A percentile compares a stretch with the other conserved stretches of the same genome.
These are phyloP conservation scores for Alligator sinensis DNA, from an alignment of 2,113 vertebrate genomes.

Conservation along the genomic window DNA sequence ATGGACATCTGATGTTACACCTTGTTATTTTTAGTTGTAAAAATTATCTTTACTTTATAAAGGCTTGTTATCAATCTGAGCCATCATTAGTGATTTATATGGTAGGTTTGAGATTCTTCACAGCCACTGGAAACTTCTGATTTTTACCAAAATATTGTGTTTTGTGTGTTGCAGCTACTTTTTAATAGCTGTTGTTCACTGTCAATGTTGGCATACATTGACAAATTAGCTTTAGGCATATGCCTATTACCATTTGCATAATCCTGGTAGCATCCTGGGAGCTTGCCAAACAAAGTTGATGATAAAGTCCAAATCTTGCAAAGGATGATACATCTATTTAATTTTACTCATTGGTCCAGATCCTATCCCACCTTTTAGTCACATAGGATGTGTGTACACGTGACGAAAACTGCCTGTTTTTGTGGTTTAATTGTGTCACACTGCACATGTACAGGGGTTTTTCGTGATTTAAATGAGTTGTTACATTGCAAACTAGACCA, in stretches of 20 bases:
- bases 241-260: neutral
- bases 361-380: no score
- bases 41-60: neutral
- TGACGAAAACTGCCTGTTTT: no score
- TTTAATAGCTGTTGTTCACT: neutral
- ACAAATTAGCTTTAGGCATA: neutral
- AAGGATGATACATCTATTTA: slow-evolving; percentile 34
- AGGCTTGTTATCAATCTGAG: neutral
- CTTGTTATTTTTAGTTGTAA: neutral
- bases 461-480: no score
- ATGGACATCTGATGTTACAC: neutral
- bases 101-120: neutral
- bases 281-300: neutral
- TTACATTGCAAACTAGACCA: no score
- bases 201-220: neutral
- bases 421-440: no score
- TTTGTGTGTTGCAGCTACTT: slow-evolving; percentile 29
- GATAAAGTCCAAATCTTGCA: neutral
- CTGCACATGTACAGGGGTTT: no score
- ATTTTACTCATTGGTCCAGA: neutral
- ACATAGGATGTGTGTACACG: no score
- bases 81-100: neutral
- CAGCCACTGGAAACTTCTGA: neutral
- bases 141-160: slow-evolving; percentile 5
- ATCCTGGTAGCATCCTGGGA: neutral